Evolutionary conservation across 2,888 invertebrate genomes (phyloP), one percentile per base, ranked within the genome.

Genomic region (Anticlea derivata): DNA sequence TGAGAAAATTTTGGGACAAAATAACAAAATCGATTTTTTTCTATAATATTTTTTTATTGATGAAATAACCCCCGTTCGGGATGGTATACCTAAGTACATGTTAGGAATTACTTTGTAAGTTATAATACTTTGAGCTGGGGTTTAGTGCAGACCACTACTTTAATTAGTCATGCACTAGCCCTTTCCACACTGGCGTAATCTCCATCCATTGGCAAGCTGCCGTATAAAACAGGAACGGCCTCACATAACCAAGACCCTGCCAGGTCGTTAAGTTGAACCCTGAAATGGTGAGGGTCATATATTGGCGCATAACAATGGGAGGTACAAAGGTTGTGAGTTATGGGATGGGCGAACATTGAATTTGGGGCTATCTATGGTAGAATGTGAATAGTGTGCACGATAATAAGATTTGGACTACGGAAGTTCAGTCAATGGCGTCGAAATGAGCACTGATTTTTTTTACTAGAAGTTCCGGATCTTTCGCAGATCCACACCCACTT

Each of bases 141-240:
- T 2, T 17, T 3, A 17, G 17, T 17, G 3, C 26, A 8, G 10
- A 20, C 11, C n/a, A 22, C 5, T 4, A 22, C 31, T 35, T 20
- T 35, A 35, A 44, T 34, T 34, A 33, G 13, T 17, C 23, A 33
- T 66, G 65, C 57, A 60, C 66, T 64, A 65, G 66, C 51, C 30
- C 22, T 22, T 41, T 41, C 31, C 69, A 70, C 60, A 58, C 57
- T 7, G 56, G 57, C 61, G 65, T 66, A 67, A 70, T 66, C 61
- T 60, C 58, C 55, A 48, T 65, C 68, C 73, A 78, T 80, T 80
- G 81, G 82, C 80, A 78, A 70, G 53, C 58, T 76, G 80, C 78
- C 81, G 80, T 76, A 75, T 76, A 80, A 80, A 78, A 74, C 68
- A 68, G 70, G 63, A 75, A 70, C 72, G 68, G 60, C 52, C 60